Conservation (phyloP, 2,797 vertebrate species). For the Hapalemur alaotrensis region DNA sequence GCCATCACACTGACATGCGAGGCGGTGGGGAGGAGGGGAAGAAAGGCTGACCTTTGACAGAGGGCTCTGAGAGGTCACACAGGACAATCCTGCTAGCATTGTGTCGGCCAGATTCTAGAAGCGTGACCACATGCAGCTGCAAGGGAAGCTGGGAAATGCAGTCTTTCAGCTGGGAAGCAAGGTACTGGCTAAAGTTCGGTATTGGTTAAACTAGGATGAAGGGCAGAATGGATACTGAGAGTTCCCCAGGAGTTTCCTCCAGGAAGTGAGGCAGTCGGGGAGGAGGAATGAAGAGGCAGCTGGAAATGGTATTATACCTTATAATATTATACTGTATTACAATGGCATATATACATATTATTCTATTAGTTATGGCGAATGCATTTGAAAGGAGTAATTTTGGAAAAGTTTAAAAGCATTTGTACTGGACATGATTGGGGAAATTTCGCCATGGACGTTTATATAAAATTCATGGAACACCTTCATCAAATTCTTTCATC, state of each 20-base stretch:
- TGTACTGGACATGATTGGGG: no score
- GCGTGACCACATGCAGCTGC: not conserved
- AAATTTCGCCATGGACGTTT: not conserved
- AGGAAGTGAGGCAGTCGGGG: not conserved
- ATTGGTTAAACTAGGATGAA: not conserved
- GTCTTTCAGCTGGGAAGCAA: not conserved
- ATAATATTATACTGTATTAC: not conserved
- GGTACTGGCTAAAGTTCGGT: fast-evolving
- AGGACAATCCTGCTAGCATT: not conserved
- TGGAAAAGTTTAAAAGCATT: not conserved
- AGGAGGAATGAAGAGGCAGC: not conserved
- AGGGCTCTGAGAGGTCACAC: not conserved
- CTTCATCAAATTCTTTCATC: not conserved
- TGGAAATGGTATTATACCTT: not conserved
- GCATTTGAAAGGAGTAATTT: not conserved
- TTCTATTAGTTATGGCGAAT: not conserved
- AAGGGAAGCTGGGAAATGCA: not conserved
- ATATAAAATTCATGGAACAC: not conserved
- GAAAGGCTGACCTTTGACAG: not conserved
- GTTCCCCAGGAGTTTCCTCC: no score
- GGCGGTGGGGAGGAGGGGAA: not conserved
- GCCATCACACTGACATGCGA: not conserved
- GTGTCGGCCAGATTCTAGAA: not conserved
- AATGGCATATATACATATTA: not conserved
- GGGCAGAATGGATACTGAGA: not conserved